Base-by-base conservation (phyloP, 2,888 invertebrate genomes). In the Caenorhabditis panamensis region DNA sequence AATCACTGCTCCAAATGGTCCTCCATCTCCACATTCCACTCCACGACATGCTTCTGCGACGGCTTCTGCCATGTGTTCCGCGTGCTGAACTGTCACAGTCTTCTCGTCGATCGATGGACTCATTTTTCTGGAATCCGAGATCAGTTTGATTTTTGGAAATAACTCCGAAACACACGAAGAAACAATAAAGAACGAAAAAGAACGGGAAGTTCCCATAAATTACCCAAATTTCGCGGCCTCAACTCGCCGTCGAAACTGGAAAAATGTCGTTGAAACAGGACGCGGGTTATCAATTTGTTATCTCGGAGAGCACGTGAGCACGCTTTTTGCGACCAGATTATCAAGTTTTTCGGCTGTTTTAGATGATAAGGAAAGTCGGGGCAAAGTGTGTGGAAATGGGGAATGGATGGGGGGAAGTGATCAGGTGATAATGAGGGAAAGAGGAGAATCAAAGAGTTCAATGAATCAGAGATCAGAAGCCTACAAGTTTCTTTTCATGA, bases 1-100 rank as follows among this genome's bases (percentile, higher is more conserved):
- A 16, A 89, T 82, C 6, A 89, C 87, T 2, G 89, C 89, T 54
- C 89, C 89, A 69, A 89, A 89, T n/a, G 89, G 89, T 13, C 89
- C 89, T 11, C 89, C 88, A 62, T 89, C 85, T 22, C 88, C 87
- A 62, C 59, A 72, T 63, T 77, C 76, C 1, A 89, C 87, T 18
- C 89, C 89, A 13, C 71, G 54, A 58, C 85, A 84, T 8, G 88
- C 89, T 78, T 89, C 89, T n/a, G 82, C 76, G 20, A 89, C 80
- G 6, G 89, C 89, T 36, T 63, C 53, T 9, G 82, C 76, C 89
- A 89, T 89, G 47, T 84, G 84, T 20, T 86, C 79, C 28, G 66
- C 63, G 28, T 78, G 68, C 9, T 28, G 47, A n/a, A 24, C 49
- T 6, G 68, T 47, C 31, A 62, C 47, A 24, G 56, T 36, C 18